Base-by-base conservation (phyloP, 2,113 vertebrate species). In the Nematolebias whitei region DNA sequence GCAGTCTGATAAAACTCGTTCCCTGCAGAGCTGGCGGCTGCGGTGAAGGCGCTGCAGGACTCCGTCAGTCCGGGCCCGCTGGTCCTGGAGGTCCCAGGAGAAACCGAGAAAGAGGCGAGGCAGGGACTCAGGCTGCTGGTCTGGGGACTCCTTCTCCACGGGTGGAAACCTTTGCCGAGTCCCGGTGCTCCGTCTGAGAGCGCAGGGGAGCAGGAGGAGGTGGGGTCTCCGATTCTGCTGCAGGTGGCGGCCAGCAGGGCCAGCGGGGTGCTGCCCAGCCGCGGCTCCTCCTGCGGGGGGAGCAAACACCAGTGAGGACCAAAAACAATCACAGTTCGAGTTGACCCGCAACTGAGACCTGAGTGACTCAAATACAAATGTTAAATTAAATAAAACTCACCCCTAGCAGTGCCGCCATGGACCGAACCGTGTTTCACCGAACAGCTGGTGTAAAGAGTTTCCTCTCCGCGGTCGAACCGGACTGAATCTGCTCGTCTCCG, bases 391-490 rank as follows among this genome's bases (percentile, higher is more conserved):
- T 3, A 20, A 13, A 66, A 96, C 96, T 97, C 92, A 99, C 97
- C 96, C 95, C 95, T 85, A 98, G 93, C 90, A 98, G 93, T 91
- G 96, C 95, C 94, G 97, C 96, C 97, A 98, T 99, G 91, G 91
- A 94, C 74, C 32, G 93, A 92, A 76, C 91, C 90, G 93, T 90
- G 92, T 91, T 91, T 91, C 90, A 78, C 88, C 90, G 94, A 93
- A 90, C 39, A 12, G 68, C 40, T 22, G 23, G 24, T 32, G 52
- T n/a, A n/a, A 23, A 7, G 11, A 3, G 47, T 49, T 5, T 49
- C 23, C 47, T 49, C 20, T 56, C 55, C 29, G 43, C 16, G 48
- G 22, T n/a, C n/a, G 43, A 48, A 26, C 32, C 10, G 32, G 10
- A 35, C 32, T 35, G 32, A 8, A 9, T 35, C 32, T 10, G 32